Percentiles rank a stretch among this genome's conserved stretches.
These are phyloP conservation scores for Antrozous pallidus DNA, from an alignment of 2,797 vertebrate genomes.

Conservation along the genomic window DNA sequence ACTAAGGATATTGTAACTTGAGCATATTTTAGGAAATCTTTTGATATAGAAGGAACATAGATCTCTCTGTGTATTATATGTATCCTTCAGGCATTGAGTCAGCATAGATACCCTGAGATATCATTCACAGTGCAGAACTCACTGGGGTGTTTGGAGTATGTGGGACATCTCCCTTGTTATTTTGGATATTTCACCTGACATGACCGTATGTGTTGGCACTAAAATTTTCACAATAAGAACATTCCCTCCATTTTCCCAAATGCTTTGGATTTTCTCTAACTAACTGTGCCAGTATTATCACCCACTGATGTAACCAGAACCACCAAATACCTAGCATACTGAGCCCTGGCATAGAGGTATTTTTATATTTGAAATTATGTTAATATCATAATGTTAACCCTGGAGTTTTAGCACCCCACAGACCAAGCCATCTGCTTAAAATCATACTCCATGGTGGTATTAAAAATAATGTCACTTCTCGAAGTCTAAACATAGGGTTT, in stretches of 20 bases:
- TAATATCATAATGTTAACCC: conserved; percentile 17
- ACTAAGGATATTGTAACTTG: conserved; percentile 68
- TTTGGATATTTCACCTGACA: background rate
- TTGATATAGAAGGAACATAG: conserved; percentile 56
- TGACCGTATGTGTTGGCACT: background rate
- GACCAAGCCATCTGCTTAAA: conserved; percentile 22
- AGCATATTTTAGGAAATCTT: conserved; percentile 55
- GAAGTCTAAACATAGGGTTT: background rate
- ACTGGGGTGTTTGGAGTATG: background rate
- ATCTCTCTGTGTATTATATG: conserved; percentile 7
- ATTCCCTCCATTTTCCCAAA: background rate
- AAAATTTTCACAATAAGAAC: background rate
- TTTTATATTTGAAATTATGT: conserved; percentile 37
- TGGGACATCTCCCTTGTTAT: background rate
- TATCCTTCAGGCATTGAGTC: conserved; percentile 42
- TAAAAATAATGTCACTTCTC: background rate
- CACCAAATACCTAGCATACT: background rate
- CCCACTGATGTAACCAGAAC: conserved; percentile 7
- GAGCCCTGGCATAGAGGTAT: background rate
- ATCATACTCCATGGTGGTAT: background rate
- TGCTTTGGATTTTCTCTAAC: background rate
- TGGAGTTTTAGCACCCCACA: background rate
- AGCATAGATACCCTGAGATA: background rate
- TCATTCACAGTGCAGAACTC: background rate
- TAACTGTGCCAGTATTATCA: conserved; percentile 19